These are phyloP conservation scores for Hybos culiciformis DNA, from an alignment of 2,888 invertebrate genomes.

Conservation along the genomic window DNA sequence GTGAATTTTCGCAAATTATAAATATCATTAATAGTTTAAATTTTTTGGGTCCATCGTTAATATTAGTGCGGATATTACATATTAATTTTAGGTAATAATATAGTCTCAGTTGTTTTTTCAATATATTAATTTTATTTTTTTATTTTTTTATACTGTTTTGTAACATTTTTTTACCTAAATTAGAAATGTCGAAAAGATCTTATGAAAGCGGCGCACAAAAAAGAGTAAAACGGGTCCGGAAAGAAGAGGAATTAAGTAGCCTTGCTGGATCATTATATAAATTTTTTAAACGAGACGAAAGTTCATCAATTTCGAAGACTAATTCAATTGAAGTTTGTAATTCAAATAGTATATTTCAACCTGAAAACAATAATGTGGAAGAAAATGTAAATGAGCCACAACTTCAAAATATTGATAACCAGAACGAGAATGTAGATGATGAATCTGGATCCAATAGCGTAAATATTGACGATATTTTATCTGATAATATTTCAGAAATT, in stretches of 20 bases:
- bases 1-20: too few species aligned
- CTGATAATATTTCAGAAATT: conserved; percentile 3
- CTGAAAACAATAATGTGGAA: not conserved
- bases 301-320: not conserved
- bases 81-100: too few species aligned
- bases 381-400: not conserved
- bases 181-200: not conserved
- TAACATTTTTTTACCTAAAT: not conserved
- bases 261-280: not conserved
- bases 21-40: too few species aligned
- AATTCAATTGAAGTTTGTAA: not conserved
- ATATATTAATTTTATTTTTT: not conserved
- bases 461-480: conserved; percentile 1
- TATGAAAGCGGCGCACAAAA: not conserved
- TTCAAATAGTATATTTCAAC: not conserved
- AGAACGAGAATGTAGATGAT: not conserved
- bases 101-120: not conserved
- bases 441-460: not conserved
- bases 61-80: too few species aligned
- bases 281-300: not conserved
- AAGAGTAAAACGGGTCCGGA: not conserved
- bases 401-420: not conserved
- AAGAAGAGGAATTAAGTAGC: not conserved
- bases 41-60: too few species aligned
- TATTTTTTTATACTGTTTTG: not conserved